Conservation (phyloP, 2,113 vertebrate species). For the Parus major region DNA sequence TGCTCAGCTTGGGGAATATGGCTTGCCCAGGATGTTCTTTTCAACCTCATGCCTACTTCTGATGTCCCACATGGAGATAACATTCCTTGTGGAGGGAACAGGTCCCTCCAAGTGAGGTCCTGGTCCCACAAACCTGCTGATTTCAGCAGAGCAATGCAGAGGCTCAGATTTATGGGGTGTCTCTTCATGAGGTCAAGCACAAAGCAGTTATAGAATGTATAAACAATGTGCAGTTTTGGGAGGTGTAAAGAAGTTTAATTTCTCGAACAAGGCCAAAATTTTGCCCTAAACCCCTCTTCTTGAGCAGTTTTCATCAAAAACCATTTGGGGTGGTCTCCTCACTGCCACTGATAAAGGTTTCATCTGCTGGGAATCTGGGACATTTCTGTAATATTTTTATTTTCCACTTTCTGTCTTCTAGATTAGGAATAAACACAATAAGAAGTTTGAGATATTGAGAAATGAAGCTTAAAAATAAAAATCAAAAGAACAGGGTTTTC, state of each 20-base stretch:
- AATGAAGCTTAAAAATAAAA: background rate
- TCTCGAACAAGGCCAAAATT: background rate
- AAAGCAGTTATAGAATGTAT: background rate
- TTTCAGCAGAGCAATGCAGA: background rate
- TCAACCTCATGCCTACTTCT: background rate
- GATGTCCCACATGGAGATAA: background rate
- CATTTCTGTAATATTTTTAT: background rate
- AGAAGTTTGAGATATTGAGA: background rate
- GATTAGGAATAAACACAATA: background rate
- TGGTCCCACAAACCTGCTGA: background rate
- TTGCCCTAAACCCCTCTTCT: background rate
- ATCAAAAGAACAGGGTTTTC: rapidly evolving
- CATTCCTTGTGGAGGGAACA: background rate
- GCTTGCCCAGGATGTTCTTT: background rate
- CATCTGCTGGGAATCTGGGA: background rate
- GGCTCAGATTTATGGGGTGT: background rate
- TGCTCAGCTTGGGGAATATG: background rate
- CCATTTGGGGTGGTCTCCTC: background rate
- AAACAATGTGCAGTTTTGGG: background rate
- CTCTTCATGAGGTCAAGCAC: background rate
- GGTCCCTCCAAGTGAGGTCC: background rate
- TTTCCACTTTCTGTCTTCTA: background rate
- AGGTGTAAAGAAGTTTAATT: background rate
- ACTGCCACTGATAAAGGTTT: background rate
- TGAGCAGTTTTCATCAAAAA: background rate